Evolutionary conservation across 2,113 vertebrate species (phyloP).

Genomic region (Balaenoptera acutorostrata): DNA sequence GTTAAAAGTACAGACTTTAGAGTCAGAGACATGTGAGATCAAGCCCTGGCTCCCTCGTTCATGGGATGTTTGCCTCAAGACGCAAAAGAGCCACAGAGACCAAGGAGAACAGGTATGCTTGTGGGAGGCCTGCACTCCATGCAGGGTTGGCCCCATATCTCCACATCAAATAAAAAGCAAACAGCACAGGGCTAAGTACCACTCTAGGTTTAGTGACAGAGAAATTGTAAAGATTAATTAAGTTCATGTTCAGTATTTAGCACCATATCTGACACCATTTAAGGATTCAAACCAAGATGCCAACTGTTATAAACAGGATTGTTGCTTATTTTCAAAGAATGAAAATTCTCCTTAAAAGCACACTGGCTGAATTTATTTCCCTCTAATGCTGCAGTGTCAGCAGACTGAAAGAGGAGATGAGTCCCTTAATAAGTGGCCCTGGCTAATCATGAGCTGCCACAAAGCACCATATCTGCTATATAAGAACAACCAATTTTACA

Average conservation of each 20-base stretch:
- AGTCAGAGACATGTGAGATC: not conserved
- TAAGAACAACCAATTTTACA: not conserved
- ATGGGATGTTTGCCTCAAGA: not conserved
- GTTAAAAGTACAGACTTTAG: not conserved
- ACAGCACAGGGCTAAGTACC: not conserved
- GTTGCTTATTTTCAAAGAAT: not conserved
- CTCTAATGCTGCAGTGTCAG: not conserved
- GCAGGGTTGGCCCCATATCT: not conserved
- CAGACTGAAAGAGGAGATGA: not conserved
- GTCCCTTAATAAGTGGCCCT: not conserved
- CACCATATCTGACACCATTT: not conserved
- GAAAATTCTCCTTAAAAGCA: not conserved
- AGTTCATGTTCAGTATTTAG: not conserved
- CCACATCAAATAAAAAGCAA: not conserved
- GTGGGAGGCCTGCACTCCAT: not conserved
- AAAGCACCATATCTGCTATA: not conserved
- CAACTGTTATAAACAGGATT: not conserved
- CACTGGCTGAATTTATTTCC: not conserved
- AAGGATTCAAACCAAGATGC: not conserved
- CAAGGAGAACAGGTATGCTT: too few species aligned
- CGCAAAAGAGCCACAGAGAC: not conserved
- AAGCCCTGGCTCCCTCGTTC: not conserved
- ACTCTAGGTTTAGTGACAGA: not conserved
- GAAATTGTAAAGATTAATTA: not conserved
- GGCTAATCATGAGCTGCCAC: not conserved